Evolutionary conservation across 2,888 invertebrate species (phyloP), one percentile per base, ranked within the genome.

Genomic region (Hirtodrosophila confusa): DNA sequence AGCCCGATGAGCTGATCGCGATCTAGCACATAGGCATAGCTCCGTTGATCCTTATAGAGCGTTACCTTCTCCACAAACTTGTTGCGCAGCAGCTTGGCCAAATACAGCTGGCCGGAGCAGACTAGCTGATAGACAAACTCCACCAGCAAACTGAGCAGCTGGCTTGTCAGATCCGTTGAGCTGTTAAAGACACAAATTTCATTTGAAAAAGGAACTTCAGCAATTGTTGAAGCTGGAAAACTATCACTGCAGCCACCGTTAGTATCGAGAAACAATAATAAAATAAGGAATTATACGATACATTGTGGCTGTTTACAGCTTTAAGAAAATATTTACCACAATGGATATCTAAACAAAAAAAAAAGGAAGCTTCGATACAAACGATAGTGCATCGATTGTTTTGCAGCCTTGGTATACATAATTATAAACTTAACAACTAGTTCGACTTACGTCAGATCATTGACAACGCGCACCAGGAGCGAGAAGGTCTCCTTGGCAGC

Each of bases 101-200:
- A 94, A 31, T 96, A 96, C 57, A 99, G 93, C 91, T 99, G 98
- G 45, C 98, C 98, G 51, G 96, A 95, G 80, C 96, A 96, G 50
- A 99, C 96, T 66, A 99, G 93, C 91, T 97, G 96, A 91, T 97
- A 98, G 47, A 98, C 98, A 90, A 99, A 98, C 88, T 97, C 96
- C 94, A 97, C 97, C 71, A 99, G 93, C 69, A 95, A 94, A 89
- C 95, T 94, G 85, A 98, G 94, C 60, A 98, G 92, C 48, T 94
- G 93, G 67, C 95, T 95, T 84, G 96, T 96, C 86, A 98, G 93
- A 92, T 99, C 99, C 10, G 95, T 95, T 88, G 95, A 94, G 44
- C 97, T 98, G 88, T 41, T 23, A 0, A 24, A 23, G 8, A 3
- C 9, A 5, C 4, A 31, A 29, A 10, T 31, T 31, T 6, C 27